phyloP scores from a whole-genome alignment of 2,888 invertebrate genomes.

The Hydraecia micacea region DNA sequence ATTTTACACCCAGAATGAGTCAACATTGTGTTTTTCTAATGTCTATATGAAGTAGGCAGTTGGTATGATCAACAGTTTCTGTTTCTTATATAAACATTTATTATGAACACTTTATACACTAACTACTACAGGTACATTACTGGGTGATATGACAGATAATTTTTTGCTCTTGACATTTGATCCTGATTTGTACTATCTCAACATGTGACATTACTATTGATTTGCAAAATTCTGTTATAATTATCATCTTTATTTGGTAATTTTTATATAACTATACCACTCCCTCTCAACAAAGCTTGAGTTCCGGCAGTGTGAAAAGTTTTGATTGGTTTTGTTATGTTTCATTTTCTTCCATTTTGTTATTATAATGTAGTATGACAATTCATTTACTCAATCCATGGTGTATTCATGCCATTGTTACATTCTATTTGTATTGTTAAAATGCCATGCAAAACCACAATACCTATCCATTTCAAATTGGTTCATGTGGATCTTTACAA shows the following conservation, averaged over 20 bases:
- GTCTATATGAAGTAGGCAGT: slow-evolving; percentile 34
- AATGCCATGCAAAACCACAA: slow-evolving; percentile 3
- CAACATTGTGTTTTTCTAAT: slow-evolving; percentile 57
- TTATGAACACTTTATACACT: slow-evolving; percentile 10
- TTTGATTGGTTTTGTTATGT: neutral
- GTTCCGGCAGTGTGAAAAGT: neutral
- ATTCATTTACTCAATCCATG: slow-evolving; percentile 1
- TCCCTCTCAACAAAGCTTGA: neutral
- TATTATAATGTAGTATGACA: neutral
- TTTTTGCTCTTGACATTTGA: slow-evolving; percentile 9
- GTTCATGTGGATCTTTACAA: neutral
- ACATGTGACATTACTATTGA: neutral
- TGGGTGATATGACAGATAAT: neutral
- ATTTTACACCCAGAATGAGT: slow-evolving; percentile 58
- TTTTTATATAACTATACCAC: neutral
- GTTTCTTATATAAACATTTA: slow-evolving; percentile 7
- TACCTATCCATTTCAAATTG: neutral
- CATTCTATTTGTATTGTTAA: slow-evolving; percentile 17
- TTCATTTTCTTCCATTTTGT: neutral
- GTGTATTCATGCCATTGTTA: slow-evolving; percentile 27
- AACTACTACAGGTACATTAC: neutral
- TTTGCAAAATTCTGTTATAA: neutral
- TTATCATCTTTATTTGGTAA: neutral
- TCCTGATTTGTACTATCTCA: neutral
- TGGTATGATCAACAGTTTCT: slow-evolving; percentile 39